Base-by-base conservation (phyloP, 2,888 invertebrate genomes). In the Nomada flava region DNA sequence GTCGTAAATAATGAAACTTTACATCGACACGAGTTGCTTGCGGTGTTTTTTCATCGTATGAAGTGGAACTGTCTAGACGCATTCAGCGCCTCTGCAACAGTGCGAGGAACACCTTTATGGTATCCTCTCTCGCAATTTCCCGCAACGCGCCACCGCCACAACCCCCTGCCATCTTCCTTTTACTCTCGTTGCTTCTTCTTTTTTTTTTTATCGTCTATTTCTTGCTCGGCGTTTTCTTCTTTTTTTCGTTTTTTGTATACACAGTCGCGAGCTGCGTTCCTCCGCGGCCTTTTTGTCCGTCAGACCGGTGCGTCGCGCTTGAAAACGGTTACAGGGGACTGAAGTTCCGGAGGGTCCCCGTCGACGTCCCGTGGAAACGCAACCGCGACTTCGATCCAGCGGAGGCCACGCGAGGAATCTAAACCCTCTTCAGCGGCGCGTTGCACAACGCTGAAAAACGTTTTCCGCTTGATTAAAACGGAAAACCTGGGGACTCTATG, bases 51-150 rank as follows among this genome's bases (percentile, higher is more conserved):
- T 90, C 91, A 91, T 90, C 89, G 91, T 89, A 89, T 91, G 88
- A 91, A 91, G 91, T 91, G 91, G 90, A 91, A 89, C 90, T 90
- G 91, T 91, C 91, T 91, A 91, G 91, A 91, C 91, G 90, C 89
- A 91, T 91, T 91, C 91, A 91, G 79, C 80, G 86, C 85, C 87
- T 87, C 89, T 85, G 82, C 85, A 86, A 84, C 85, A 20, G 57
- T 74, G 77, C 86, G 29, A 71, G 79, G 80, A 88, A 88, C 86
- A 87, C 89, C 88, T 91, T 91, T 91, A 86, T 85, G 71, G 76
- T 74, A 74, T 76, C 72, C 83, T 76, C 74, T 64, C 77, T 73
- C 76, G 79, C 85, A 79, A 85, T 85, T 85, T 85, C 79, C 79
- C 72, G 76, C 85, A 83, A 79, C 85, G 76, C 74, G 64, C 53